phyloP scores from a whole-genome alignment of 1,140 invertebrate genomes.

The Psix sp. region DNA sequence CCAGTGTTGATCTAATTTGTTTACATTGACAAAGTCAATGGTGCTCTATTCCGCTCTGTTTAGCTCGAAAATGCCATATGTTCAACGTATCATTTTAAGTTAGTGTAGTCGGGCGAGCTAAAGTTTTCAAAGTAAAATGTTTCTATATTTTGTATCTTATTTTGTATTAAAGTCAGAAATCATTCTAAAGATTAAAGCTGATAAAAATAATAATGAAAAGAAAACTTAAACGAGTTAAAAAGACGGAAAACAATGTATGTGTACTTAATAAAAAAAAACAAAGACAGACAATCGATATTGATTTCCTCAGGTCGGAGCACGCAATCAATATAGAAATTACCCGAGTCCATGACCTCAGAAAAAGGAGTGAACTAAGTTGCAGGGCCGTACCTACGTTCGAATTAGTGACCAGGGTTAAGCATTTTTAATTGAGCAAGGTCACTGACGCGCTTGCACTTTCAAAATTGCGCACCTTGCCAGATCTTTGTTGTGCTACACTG shows the following conservation, averaged over 20 bases:
- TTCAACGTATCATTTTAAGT: no score
- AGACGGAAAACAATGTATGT: neutral
- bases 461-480: no score
- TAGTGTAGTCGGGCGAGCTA: no score
- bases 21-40: no score
- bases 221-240: neutral
- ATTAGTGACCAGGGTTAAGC: neutral
- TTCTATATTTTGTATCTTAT: no score
- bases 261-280: neutral
- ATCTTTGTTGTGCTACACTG: no score
- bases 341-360: slow-evolving; percentile 47
- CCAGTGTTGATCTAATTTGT: no score
- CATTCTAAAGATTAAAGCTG: neutral
- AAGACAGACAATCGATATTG: no score
- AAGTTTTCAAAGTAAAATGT: no score
- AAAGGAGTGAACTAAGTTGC: slow-evolving; percentile 37
- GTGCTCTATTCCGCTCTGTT: no score
- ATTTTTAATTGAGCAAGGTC: slow-evolving; percentile 28
- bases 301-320: slow-evolving; percentile 17
- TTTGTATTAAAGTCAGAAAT: no score
- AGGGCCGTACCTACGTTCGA: slow-evolving; percentile 12
- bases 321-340: slow-evolving; percentile 20
- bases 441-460: neutral
- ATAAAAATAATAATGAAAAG: neutral
- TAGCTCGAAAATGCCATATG: no score